Base-by-base conservation (phyloP, 2,888 invertebrate genomes). In the Cryptocephalus moraei region DNA sequence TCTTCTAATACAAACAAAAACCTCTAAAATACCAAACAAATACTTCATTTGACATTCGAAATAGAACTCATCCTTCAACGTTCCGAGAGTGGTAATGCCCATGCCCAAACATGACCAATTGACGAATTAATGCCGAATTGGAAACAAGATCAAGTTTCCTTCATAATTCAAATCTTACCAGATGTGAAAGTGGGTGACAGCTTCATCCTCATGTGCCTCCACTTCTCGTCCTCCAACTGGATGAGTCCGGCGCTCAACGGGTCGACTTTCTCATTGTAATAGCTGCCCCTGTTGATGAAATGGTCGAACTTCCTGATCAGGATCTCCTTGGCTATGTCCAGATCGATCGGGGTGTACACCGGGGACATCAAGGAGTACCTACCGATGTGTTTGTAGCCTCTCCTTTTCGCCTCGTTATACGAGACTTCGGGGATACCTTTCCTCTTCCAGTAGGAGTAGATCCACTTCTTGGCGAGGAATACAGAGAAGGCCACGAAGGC, bases 101-200 rank as follows among this genome's bases (percentile, higher is more conserved):
- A 22, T 22, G 6, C 22, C 6, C 22, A 22, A 22, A 22, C 22
- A 6, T 22, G 2, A 22, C 22, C 22, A 22, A 4, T 22, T 22
- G 6, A 22, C 22, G 22, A 22, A 22, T 6, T 22, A 22, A 22
- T n/a, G n/a, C n/a, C n/a, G n/a, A n/a, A n/a, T n/a, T n/a, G n/a
- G n/a, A n/a, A n/a, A n/a, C n/a, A n/a, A n/a, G n/a, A n/a, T n/a
- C n/a, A n/a, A n/a, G n/a, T n/a, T n/a, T n/a, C n/a, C n/a, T n/a
- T n/a, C n/a, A n/a, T n/a, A n/a, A n/a, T n/a, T n/a, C n/a, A 22
- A 22, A 22, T 22, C 39, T n/a, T 39, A 45, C 45, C 80, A 0
- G 80, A 74, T 0, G 82, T 77, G 57, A 84, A 84, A 0, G 79
- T 75, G 0, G 83, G 79, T 0, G 81, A 75, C 56, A 84, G 65